Evolutionary conservation across 2,888 invertebrate species (phyloP), one percentile per base, ranked within the genome.

Genomic region (Amphiduros pacificus): DNA sequence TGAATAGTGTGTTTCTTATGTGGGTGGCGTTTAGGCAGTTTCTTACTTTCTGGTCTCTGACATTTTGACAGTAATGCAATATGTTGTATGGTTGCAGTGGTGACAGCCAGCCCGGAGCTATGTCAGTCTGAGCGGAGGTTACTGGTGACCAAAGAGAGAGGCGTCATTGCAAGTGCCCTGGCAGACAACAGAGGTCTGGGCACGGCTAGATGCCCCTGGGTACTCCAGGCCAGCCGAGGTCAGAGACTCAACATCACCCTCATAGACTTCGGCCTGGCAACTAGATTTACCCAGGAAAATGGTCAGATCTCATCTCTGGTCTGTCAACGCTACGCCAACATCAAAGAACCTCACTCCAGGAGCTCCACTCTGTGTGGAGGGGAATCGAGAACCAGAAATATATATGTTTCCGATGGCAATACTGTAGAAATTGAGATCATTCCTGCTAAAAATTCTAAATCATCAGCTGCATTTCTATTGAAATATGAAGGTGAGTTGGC

Each of bases 191-290:
- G 41, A 20, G 49, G 55, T 48, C 48, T 40, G 44, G 62, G 57
- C 2, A 49, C 55, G 22, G 60, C 60, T 27, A 49, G 55, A 2
- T 62, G 65, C 36, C 65, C 65, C 20, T 62, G 62, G 62, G 56
- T 55, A 24, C 22, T 65, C 32, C 20, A 53, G 40, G 63, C 48
- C 11, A 48, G 40, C n/a, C 50, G 27, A 27, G 63, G 65, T 6
- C 63, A 63, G 24, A 29, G 41, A 31, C 36, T 65, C 60, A 65
- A 65, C 61, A 41, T 65, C 49, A 65, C 65, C 22, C 50, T 65
- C 24, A 51, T 51, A 29, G 62, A 41, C 62, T 65, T 65, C 53
- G 53, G 56, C 27, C 28, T 56, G 48, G 56, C 44, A n/a, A 44
- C 48, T 1, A 27, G 56, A 17, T 20, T 28, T 29, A 48, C 26